Evolutionary conservation across 2,797 vertebrate genomes (phyloP).

Genomic region (Bradypus variegatus): DNA sequence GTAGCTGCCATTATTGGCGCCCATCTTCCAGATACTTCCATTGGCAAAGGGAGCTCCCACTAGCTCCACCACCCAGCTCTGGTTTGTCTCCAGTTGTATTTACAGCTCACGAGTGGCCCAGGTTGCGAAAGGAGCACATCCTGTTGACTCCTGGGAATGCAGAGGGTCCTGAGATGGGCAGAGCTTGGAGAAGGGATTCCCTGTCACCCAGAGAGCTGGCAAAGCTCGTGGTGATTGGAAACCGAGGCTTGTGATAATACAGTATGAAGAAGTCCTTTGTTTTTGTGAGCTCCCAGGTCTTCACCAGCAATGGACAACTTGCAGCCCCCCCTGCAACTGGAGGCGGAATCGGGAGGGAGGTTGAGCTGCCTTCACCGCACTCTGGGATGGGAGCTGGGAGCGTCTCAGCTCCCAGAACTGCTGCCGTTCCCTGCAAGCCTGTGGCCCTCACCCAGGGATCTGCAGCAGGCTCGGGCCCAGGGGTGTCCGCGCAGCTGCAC

Average conservation of each 20-base stretch:
- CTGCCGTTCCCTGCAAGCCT: too few species aligned
- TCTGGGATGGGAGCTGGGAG: background rate
- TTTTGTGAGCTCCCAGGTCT: background rate
- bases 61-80: too few species aligned
- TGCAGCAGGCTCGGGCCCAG: background rate
- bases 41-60: too few species aligned
- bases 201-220: background rate
- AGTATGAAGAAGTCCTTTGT: too few species aligned
- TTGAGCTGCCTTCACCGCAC: accelerated
- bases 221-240: background rate
- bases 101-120: background rate
- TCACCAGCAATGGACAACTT: too few species aligned
- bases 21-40: too few species aligned
- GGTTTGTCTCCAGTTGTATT: too few species aligned
- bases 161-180: background rate
- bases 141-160: background rate
- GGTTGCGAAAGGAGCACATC: background rate
- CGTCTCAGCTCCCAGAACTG: background rate
- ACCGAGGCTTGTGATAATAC: background rate
- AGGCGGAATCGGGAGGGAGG: too few species aligned
- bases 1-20: too few species aligned
- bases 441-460: too few species aligned
- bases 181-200: background rate
- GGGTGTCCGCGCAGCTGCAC: too few species aligned
- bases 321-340: background rate